Percentiles rank a stretch among this genome's conserved stretches.
Evolutionary conservation across 2,797 vertebrate species (phyloP).

Genomic region (Coregonus ussuriensis): DNA sequence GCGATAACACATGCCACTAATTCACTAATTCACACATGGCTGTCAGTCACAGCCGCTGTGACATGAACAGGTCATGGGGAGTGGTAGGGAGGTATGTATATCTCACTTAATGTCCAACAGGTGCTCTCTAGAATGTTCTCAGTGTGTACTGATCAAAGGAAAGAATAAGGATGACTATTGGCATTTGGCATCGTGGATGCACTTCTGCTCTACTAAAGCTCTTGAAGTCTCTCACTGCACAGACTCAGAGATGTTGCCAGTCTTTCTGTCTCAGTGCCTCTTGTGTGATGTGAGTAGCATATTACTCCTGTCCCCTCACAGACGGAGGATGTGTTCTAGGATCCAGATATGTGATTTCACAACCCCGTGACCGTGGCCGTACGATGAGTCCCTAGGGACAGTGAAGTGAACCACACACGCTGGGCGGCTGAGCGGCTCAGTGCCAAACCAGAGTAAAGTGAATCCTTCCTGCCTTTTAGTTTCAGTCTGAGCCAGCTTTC

Average conservation of each 20-base stretch:
- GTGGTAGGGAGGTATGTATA: background rate
- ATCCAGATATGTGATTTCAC: background rate
- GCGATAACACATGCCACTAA: background rate
- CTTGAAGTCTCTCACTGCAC: background rate
- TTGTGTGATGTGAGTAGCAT: background rate
- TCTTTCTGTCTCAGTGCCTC: background rate
- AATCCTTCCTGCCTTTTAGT: slow-evolving; percentile 31
- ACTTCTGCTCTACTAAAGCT: background rate
- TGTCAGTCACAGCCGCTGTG: slow-evolving; percentile 67
- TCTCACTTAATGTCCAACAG: too few relatives aligned
- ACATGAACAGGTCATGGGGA: slow-evolving; percentile 16
- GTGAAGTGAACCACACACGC: too few relatives aligned
- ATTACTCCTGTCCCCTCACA: background rate
- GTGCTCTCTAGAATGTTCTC: background rate
- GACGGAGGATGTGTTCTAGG: background rate
- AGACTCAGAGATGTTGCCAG: background rate
- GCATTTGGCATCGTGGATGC: slow-evolving; percentile 7
- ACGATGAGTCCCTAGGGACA: too few relatives aligned
- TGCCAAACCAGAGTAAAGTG: background rate
- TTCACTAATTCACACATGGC: slow-evolving; percentile 56
- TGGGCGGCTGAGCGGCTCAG: background rate
- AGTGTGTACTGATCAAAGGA: slow-evolving; percentile 22
- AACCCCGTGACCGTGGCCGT: too few relatives aligned
- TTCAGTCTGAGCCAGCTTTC: slow-evolving; percentile 1
- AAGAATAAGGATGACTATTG: slow-evolving; percentile 16